Base-by-base conservation (phyloP, 2,113 vertebrate genomes). In the Upupa epops region DNA sequence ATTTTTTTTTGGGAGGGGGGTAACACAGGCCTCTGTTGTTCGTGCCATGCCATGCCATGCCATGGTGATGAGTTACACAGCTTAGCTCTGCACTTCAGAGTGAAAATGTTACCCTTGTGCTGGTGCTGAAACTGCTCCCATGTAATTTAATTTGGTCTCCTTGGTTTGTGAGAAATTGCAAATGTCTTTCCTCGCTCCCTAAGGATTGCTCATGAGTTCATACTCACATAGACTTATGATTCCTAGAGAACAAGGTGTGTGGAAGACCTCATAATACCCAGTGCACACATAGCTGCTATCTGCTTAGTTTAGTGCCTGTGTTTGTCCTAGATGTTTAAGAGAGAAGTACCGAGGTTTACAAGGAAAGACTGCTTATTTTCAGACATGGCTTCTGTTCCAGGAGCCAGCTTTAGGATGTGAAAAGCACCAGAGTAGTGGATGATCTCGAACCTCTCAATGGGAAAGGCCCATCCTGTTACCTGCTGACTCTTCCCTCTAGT, bases 21-120 rank as follows among this genome's bases (percentile, higher is more conserved):
- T 8, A 2, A 25, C 40, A 65, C 22, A 3, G 28, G 32, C 45
- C 75, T 72, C 70, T 92, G 81, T 52, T 12, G 19, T 72, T 1
- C 0, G 1, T 2, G 4, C 24, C 3, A 0, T 46, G n/a, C 36
- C 0, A 2, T 2, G 4, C 24, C 3, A 0, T 46, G n/a, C 36
- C 0, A 2, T 58, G 59, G 22, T 0, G 0, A 59, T n/a, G 66
- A 58, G 45, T 64, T 77, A 22, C 13, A 31, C 37, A 49, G 89
- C 28, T 66, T 46, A 68, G 28, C 54, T 56, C 52, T 1, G 3
- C 7, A 3, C 18, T 82, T 65, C 2, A 19, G 51, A 42, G 28
- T 49, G 42, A 51, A 86, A 92, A 72, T 13, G 18, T n/a, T 31
- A 17, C 71, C 61, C 18, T 68, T 59, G 32, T 34, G 29, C 45